Percentiles rank a stretch among this genome's conserved stretches.
These are phyloP conservation scores for Danio aesculapii DNA, from an alignment of 2,797 vertebrate species.

Conservation along the genomic window DNA sequence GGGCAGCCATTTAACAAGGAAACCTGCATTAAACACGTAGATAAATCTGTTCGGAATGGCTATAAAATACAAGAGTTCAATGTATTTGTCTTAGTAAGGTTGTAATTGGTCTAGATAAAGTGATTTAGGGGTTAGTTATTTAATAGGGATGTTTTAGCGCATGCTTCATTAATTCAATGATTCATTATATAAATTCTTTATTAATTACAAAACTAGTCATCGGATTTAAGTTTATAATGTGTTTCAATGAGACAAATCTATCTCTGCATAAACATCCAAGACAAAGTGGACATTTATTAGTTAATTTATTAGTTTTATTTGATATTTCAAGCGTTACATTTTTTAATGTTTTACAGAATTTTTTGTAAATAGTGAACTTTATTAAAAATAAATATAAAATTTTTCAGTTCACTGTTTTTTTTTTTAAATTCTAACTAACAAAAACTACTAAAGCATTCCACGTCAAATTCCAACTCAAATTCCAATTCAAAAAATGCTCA, in stretches of 20 bases:
- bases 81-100: slow-evolving; percentile 26
- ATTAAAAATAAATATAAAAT: too few species aligned
- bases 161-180: not conserved
- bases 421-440: too few species aligned
- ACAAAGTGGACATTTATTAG: slow-evolving; percentile 3
- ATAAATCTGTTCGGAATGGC: slow-evolving; percentile 62
- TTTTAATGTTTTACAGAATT: too few species aligned
- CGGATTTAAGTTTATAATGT: not conserved
- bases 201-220: not conserved
- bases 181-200: not conserved
- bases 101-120: slow-evolving; percentile 14
- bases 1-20: slow-evolving; percentile 61
- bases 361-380: too few species aligned
- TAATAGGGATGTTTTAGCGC: not conserved
- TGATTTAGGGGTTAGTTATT: slow-evolving; percentile 2
- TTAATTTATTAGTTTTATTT: too few species aligned
- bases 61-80: slow-evolving; percentile 69
- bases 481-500: too few species aligned
- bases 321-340: too few species aligned
- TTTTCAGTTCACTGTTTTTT: too few species aligned
- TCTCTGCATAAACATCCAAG: not conserved
- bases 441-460: too few species aligned
- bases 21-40: slow-evolving; percentile 62
- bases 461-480: too few species aligned
- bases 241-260: not conserved